Conservation (phyloP, 1,140 invertebrate genomes). For the Drosophila arawakana region DNA sequence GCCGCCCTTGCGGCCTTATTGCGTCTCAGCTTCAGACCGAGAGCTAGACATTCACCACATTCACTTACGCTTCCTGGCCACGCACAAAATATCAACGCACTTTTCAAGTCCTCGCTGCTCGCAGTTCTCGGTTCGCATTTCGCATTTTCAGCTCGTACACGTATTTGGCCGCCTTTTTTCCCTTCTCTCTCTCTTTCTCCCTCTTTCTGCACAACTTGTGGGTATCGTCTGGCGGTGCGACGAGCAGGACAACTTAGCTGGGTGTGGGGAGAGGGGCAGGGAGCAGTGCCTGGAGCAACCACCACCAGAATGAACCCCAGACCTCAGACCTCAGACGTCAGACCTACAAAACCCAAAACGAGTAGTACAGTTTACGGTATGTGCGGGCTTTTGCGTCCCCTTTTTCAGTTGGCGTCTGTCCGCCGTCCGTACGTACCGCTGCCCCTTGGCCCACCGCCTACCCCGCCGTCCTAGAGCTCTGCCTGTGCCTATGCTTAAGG, state of each 20-base stretch:
- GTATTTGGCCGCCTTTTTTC: conserved; percentile 43
- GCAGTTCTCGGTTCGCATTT: conserved; percentile 22
- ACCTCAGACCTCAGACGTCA: not conserved
- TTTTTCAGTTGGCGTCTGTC: conserved; percentile 39
- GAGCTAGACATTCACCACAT: conserved; percentile 28
- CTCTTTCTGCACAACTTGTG: conserved; percentile 48
- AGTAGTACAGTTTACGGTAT: conserved; percentile 12
- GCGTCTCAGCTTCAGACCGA: conserved; percentile 53
- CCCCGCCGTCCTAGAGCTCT: not conserved
- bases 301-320: conserved; percentile 42
- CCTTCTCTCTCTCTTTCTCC: no score
- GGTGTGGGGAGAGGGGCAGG: not conserved
- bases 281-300: conserved; percentile 44
- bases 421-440: conserved; percentile 20
- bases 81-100: conserved; percentile 82
- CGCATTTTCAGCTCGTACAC: conserved; percentile 46
- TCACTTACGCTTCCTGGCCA: conserved; percentile 71
- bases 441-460: no score
- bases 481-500: conserved; percentile 48
- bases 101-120: conserved; percentile 68
- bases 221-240: conserved; percentile 78
- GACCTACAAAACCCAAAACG: conserved; percentile 8
- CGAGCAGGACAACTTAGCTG: conserved; percentile 24
- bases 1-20: conserved; percentile 36
- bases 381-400: conserved; percentile 48